Evolutionary conservation across 2,797 vertebrate genomes (phyloP).

Genomic region (Etheostoma nigrum): DNA sequence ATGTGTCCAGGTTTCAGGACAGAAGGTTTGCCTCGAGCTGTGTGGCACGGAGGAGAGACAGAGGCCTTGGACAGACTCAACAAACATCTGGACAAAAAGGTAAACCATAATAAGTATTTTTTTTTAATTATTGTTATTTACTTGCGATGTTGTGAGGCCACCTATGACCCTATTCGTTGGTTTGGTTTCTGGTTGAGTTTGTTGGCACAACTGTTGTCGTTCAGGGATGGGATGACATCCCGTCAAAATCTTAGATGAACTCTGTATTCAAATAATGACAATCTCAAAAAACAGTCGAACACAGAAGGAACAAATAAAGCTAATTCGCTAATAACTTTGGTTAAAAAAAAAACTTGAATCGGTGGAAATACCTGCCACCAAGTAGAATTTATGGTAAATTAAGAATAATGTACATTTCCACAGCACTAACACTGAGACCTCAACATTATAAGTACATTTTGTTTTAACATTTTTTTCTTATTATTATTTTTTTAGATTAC

Average conservation of each 20-base stretch:
- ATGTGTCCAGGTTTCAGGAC: conserved; percentile 90
- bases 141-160: background rate
- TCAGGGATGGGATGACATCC: background rate
- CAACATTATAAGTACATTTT: background rate
- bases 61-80: conserved; percentile 94
- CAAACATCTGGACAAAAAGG: conserved; percentile 97
- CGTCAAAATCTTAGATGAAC: background rate
- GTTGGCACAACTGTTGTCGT: background rate
- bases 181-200: background rate
- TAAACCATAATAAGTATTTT: conserved; percentile 60
- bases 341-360: background rate
- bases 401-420: background rate
- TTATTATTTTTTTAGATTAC: no score
- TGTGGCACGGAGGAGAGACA: conserved; percentile 95
- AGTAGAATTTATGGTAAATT: background rate
- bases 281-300: background rate
- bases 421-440: background rate
- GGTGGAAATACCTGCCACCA: background rate
- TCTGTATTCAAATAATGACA: background rate
- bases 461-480: background rate
- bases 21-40: conserved; percentile 84
- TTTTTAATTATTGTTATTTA: background rate
- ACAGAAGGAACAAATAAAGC: background rate
- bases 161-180: background rate
- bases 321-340: background rate